Conservation (phyloP, 2,797 vertebrate genomes). For the Sphenopsis melanotis region DNA sequence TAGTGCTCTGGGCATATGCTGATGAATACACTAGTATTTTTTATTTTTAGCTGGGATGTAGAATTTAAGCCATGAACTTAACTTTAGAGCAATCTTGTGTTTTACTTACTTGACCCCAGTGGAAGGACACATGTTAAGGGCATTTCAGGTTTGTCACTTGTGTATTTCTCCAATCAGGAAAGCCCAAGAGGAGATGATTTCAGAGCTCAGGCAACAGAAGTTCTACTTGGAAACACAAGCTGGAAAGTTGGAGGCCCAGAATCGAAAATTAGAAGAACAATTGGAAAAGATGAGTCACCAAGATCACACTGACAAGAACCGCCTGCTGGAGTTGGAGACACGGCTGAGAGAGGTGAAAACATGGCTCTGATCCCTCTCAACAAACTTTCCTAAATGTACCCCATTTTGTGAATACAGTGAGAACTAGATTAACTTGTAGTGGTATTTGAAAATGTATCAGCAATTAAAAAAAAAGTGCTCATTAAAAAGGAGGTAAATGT, state of each 20-base stretch:
- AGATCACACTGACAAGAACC: conserved; percentile 92
- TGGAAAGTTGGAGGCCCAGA: conserved; percentile 83
- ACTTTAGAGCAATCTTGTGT: neutral
- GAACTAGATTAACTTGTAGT: neutral
- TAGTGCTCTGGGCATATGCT: neutral
- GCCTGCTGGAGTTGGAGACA: conserved; percentile 80
- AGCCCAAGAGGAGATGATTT: conserved; percentile 99
- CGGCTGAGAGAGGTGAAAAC: conserved; percentile 79
- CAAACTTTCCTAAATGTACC: neutral
- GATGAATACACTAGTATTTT: neutral
- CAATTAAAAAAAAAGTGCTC: neutral
- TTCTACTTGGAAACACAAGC: conserved; percentile 89
- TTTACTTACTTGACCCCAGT: neutral
- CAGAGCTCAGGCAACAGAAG: conserved; percentile 97
- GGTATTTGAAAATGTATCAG: neutral
- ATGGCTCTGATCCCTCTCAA: neutral
- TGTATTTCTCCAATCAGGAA: conserved; percentile 82
- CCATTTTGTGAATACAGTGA: neutral
- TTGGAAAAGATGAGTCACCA: conserved; percentile 97
- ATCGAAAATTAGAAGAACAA: conserved; percentile 97
- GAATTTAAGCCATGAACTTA: neutral
- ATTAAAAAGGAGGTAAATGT: neutral
- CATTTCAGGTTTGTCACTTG: neutral
- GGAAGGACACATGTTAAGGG: neutral
- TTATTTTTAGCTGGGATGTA: neutral